Evolutionary conservation across 2,888 invertebrate species (phyloP).

Genomic region (Ectropis crepuscularia): DNA sequence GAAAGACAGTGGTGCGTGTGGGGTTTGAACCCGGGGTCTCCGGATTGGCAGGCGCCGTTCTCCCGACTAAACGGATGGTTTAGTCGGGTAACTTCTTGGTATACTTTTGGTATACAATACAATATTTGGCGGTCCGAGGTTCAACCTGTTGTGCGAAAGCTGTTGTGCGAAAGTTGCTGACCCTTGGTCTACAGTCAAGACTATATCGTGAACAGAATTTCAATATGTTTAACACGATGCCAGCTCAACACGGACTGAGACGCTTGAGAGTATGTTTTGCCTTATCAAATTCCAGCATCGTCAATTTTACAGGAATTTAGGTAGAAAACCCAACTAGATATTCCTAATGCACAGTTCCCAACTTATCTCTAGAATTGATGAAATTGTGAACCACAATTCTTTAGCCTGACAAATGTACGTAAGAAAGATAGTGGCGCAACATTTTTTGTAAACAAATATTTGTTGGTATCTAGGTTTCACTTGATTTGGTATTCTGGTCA

Average conservation of each 20-base stretch:
- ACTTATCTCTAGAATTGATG: neutral
- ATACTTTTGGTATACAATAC: too few relatives aligned
- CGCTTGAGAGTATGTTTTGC: neutral
- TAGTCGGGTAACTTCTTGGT: too few relatives aligned
- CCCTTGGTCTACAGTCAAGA: too few relatives aligned
- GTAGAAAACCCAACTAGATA: neutral
- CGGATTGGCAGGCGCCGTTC: too few relatives aligned
- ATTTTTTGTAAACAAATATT: neutral
- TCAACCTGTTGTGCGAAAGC: too few relatives aligned
- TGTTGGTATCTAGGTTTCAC: neutral
- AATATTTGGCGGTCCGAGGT: too few relatives aligned
- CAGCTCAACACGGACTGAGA: neutral
- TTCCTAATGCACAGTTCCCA: neutral
- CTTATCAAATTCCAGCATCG: constrained; percentile 5
- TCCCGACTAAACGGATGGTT: too few relatives aligned
- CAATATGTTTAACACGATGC: constrained; percentile 9
- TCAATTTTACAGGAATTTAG: constrained; percentile 2
- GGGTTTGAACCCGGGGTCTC: too few relatives aligned
- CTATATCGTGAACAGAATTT: constrained; percentile 10
- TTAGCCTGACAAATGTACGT: too few relatives aligned
- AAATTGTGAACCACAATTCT: neutral
- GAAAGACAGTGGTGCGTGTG: too few relatives aligned
- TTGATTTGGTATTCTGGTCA: constrained; percentile 1
- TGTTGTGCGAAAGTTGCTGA: too few relatives aligned
- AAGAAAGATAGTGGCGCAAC: neutral